phyloP scores from a whole-genome alignment of 2,113 vertebrate genomes.

The Hipposideros armiger region DNA sequence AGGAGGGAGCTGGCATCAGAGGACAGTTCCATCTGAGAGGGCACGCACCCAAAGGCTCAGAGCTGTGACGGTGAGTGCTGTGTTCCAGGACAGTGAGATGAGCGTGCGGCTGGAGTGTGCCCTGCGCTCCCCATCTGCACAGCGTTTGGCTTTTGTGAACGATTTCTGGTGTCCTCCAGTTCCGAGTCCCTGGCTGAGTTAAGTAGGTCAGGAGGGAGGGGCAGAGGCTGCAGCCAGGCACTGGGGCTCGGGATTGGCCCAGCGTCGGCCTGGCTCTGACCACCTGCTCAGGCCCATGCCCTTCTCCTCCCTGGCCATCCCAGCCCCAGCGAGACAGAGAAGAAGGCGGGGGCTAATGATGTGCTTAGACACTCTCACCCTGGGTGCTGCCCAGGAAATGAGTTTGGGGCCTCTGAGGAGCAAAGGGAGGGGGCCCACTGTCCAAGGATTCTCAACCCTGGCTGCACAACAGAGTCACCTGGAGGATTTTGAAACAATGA shows the following conservation, averaged over 20 bases:
- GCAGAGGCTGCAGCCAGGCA: neutral
- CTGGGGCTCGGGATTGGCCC: neutral
- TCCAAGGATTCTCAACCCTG: neutral
- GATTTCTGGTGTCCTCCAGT: neutral
- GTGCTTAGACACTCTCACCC: neutral
- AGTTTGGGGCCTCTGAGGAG: neutral
- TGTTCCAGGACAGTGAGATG: neutral
- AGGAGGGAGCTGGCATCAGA: neutral
- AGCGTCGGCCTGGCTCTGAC: neutral
- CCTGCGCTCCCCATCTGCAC: neutral
- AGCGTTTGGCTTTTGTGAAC: neutral
- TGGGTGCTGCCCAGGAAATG: neutral
- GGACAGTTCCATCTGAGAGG: neutral
- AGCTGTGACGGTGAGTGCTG: neutral
- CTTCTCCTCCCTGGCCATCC: neutral
- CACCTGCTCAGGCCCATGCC: neutral
- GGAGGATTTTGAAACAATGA: neutral
- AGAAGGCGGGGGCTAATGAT: neutral
- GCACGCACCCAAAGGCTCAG: neutral
- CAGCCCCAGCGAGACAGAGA: neutral
- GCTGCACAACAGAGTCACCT: neutral
- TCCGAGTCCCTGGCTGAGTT: neutral
- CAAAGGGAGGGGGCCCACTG: fast-evolving
- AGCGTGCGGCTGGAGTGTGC: neutral
- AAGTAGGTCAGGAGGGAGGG: constrained; percentile 65